These are phyloP conservation scores for Podarcis muralis DNA, from an alignment of 2,113 vertebrate genomes.

Conservation along the genomic window DNA sequence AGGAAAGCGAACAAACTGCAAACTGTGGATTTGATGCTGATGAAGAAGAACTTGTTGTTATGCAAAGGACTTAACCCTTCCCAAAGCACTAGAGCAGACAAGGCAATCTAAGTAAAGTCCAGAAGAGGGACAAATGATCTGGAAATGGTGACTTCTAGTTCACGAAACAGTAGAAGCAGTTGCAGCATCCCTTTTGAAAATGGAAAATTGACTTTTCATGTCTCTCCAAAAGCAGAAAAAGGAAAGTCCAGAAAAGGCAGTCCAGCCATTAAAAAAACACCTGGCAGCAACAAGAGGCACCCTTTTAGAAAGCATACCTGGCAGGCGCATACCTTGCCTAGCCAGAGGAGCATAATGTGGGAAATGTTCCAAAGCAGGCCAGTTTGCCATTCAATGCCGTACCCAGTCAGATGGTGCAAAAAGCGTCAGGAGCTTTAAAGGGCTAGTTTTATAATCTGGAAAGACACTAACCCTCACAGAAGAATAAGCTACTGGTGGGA, in stretches of 20 bases:
- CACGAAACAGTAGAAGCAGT: neutral
- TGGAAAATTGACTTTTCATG: neutral
- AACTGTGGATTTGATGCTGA: no score
- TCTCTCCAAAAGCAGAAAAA: neutral
- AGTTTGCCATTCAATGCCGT: neutral
- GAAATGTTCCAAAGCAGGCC: neutral
- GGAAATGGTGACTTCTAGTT: neutral
- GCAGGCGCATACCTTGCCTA: neutral
- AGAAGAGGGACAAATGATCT: neutral
- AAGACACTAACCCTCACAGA: neutral
- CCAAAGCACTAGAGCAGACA: neutral
- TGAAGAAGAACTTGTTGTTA: no score
- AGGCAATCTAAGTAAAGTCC: neutral
- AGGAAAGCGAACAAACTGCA: no score
- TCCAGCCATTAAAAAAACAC: neutral
- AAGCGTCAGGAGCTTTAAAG: neutral
- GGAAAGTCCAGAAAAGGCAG: neutral
- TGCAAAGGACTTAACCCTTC: neutral
- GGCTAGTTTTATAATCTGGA: neutral
- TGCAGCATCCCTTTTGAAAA: neutral
- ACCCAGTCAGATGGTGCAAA: neutral
- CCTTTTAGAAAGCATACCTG: no score
- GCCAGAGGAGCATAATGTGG: neutral
- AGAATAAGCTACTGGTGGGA: neutral
- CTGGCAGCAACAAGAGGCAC: no score